A percentile compares a stretch with the other conserved stretches of the same genome.
Evolutionary conservation across 2,888 invertebrate species (phyloP).

Genomic region (Hetaerina titia): DNA sequence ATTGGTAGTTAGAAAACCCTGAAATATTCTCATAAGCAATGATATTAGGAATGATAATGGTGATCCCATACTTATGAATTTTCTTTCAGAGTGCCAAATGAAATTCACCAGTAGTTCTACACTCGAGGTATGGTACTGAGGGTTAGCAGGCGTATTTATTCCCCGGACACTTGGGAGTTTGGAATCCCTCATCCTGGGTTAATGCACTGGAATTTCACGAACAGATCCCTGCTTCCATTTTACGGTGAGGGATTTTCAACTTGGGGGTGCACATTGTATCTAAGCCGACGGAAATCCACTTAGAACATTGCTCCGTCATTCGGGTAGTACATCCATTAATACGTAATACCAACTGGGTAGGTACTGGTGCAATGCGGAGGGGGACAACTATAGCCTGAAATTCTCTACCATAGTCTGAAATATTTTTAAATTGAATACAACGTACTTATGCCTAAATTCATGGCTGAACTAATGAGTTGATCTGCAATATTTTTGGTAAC

Average conservation of each 20-base stretch:
- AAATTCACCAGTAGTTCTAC: too few relatives aligned
- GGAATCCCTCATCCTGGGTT: not conserved
- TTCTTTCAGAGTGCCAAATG: too few relatives aligned
- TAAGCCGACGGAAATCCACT: conserved; percentile 5
- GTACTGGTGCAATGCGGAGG: not conserved
- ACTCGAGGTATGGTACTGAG: too few relatives aligned
- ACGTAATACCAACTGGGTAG: not conserved
- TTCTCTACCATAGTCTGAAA: not conserved
- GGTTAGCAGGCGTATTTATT: too few relatives aligned
- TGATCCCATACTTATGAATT: too few relatives aligned
- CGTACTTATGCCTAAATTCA: not conserved
- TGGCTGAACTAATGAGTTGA: not conserved
- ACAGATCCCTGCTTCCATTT: conserved; percentile 6
- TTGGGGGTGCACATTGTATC: not conserved
- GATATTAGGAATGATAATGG: too few relatives aligned
- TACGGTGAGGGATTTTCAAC: conserved; percentile 15
- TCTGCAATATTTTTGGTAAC: too few relatives aligned
- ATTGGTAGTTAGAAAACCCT: too few relatives aligned
- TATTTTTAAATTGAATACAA: not conserved
- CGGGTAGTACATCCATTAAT: not conserved
- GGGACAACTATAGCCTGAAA: not conserved
- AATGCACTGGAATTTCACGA: conserved; percentile 1
- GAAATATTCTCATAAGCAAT: too few relatives aligned
- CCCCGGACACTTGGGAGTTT: too few relatives aligned
- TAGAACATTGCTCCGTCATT: not conserved